phyloP scores from a whole-genome alignment of 2,797 vertebrate genomes.

The Dallia pectoralis region DNA sequence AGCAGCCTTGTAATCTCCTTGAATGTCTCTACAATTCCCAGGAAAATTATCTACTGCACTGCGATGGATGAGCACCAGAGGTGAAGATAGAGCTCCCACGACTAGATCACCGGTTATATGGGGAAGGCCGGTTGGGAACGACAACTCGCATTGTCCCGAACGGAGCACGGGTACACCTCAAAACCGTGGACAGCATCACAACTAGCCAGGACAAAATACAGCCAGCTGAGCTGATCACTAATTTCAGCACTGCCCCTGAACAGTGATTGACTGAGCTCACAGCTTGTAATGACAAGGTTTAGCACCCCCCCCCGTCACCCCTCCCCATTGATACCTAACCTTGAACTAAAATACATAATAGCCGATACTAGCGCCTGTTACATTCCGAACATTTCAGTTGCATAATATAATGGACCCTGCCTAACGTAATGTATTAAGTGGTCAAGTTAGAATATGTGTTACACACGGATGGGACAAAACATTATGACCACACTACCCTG shows the following conservation, averaged over 20 bases:
- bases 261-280: neutral
- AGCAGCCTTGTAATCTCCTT: neutral
- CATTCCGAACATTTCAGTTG: too few relatives aligned
- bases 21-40: neutral
- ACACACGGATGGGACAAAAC: too few relatives aligned
- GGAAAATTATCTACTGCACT: conserved; percentile 1
- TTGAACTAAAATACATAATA: too few relatives aligned
- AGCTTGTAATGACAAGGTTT: neutral
- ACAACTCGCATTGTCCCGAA: neutral
- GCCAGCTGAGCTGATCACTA: neutral
- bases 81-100: neutral
- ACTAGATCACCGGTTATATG: neutral
- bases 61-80: neutral
- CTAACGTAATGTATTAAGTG: too few relatives aligned
- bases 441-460: too few relatives aligned
- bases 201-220: neutral
- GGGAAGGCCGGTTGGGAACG: neutral
- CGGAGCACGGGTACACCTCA: neutral
- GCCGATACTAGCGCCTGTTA: too few relatives aligned
- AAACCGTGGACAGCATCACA: neutral
- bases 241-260: neutral
- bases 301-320: neutral
- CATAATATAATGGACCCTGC: too few relatives aligned
- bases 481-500: too few relatives aligned
- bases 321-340: too few relatives aligned